Evolutionary conservation across 2,888 invertebrate genomes (phyloP).

Genomic region (Morpho achilles): DNA sequence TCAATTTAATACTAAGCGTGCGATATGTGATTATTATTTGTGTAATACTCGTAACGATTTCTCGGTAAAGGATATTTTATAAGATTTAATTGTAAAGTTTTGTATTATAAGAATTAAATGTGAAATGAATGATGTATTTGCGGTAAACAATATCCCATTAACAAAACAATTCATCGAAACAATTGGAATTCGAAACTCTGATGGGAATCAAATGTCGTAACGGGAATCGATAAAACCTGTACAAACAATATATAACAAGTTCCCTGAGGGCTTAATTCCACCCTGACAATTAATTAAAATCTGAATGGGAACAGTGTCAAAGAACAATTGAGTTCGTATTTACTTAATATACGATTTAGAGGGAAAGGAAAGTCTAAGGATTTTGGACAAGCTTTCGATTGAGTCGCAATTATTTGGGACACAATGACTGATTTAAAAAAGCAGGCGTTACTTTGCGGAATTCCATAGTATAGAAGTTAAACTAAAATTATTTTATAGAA

Average conservation of each 20-base stretch:
- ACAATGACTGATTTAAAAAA: too few relatives aligned
- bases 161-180: conserved; percentile 17
- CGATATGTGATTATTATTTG: too few relatives aligned
- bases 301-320: conserved; percentile 50
- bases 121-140: background rate
- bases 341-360: conserved; percentile 35
- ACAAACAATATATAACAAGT: conserved; percentile 65
- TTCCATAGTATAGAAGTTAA: too few relatives aligned
- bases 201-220: conserved; percentile 24
- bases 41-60: too few relatives aligned
- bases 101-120: too few relatives aligned
- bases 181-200: conserved; percentile 20
- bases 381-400: conserved; percentile 10
- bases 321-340: conserved; percentile 50
- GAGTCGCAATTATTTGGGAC: background rate
- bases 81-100: too few relatives aligned
- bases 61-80: background rate
- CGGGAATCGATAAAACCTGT: conserved; percentile 43
- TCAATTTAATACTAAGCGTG: too few relatives aligned
- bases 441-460: too few relatives aligned
- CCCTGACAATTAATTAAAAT: conserved; percentile 66
- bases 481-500: too few relatives aligned
- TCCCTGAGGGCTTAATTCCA: conserved; percentile 61
- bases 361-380: conserved; percentile 17
- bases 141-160: conserved; percentile 5